Percentiles rank a stretch among this genome's conserved stretches.
Conservation (phyloP, 2,797 vertebrate species). For the Artibeus jamaicensis region DNA sequence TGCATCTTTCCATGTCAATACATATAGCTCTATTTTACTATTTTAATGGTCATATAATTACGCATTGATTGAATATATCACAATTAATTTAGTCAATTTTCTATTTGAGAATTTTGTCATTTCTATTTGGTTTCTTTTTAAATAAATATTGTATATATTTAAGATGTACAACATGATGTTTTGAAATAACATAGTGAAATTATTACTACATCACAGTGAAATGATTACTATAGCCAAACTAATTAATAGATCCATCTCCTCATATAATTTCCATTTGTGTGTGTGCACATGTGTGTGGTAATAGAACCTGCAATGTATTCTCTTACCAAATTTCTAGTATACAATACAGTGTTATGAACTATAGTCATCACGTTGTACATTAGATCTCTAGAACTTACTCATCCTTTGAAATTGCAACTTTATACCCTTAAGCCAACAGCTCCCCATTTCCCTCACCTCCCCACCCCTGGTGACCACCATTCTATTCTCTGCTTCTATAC, state of each 20-base stretch:
- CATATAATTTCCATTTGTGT: not conserved
- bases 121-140: not conserved
- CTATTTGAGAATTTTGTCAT: not conserved
- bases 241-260: not conserved
- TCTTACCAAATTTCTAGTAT: not conserved
- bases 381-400: not conserved
- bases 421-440: not conserved
- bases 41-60: not conserved
- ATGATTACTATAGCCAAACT: not conserved
- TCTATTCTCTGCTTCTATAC: not conserved
- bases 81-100: slow-evolving; percentile 2
- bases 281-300: not conserved
- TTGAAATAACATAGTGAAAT: not conserved
- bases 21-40: not conserved
- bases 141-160: slow-evolving; percentile 1
- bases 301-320: not conserved
- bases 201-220: not conserved
- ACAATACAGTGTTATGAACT: not conserved
- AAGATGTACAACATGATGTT: not conserved
- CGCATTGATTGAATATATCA: not conserved
- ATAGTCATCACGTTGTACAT: not conserved
- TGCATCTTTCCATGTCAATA: not conserved
- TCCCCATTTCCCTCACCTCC: not conserved
- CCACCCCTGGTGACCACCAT: not conserved
- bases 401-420: not conserved